phyloP scores from a whole-genome alignment of 2,113 vertebrate genomes.

The Notothenia coriiceps region DNA sequence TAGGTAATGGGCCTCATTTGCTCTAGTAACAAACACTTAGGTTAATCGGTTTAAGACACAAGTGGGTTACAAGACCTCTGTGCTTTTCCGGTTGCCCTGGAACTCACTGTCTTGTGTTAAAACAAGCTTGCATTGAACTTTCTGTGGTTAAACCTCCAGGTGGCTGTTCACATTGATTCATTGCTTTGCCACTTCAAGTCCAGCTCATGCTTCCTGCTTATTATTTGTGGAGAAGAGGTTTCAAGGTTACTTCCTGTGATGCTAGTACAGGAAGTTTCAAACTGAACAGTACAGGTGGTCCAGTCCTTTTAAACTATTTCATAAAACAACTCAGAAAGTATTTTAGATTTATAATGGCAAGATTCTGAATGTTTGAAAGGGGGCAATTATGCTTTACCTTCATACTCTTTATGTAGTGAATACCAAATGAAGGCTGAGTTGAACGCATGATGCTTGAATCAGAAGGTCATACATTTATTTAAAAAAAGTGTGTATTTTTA shows the following conservation, averaged over 20 bases:
- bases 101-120: conserved; percentile 65
- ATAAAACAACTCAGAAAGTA: background rate
- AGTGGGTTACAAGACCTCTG: conserved; percentile 68
- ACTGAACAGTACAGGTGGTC: background rate
- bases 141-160: conserved; percentile 73
- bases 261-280: conserved; percentile 27
- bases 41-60: conserved; percentile 72
- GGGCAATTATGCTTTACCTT: background rate
- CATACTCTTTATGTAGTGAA: background rate
- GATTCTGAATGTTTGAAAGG: background rate
- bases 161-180: conserved; percentile 80
- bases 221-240: conserved; percentile 68
- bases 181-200: conserved; percentile 60
- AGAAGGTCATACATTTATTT: background rate
- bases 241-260: conserved; percentile 64
- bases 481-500: background rate
- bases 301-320: background rate
- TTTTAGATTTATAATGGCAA: background rate
- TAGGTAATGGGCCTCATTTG: conserved; percentile 71
- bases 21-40: conserved; percentile 52
- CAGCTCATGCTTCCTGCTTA: conserved; percentile 67
- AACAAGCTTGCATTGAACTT: conserved; percentile 64
- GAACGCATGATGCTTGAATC: background rate
- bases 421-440: background rate
- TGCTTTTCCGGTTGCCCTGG: conserved; percentile 57